Evolutionary conservation across 35 echinoderm and acorn worm species (phyloP), one percentile per base, ranked within the genome.

Genomic region (Patiria miniata): DNA sequence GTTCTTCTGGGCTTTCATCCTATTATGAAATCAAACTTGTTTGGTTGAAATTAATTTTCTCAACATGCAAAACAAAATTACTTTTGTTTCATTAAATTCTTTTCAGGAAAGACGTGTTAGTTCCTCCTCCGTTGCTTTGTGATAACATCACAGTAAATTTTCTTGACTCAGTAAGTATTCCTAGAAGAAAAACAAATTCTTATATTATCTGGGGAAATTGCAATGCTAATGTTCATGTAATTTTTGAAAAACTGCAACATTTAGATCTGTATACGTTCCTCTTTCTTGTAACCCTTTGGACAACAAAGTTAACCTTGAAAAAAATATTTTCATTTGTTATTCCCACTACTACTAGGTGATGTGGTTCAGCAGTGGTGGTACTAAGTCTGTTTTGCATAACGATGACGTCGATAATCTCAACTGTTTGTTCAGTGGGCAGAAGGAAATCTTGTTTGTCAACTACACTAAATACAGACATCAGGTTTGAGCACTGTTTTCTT

Each of bases 341-440:
- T n/a, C n/a, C n/a, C n/a, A n/a, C n/a, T n/a, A n/a, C n/a, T n/a
- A n/a, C n/a, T 81, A 97, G 95, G 91, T 97, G 0, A 89, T 97
- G 53, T 97, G 95, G 95, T 88, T 97, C 51, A 97, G 95, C 39
- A 85, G 83, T 52, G 95, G 95, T 7, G 95, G 95, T 58, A 94
- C 95, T 8, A 97, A 97, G 81, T 97, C 95, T 42, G 91, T 94
- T 0, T 73, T 97, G 16, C 95, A 97, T 34, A 91, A 91, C 61
- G 95, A 97, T 83, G 92, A 93, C 40, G 89, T 88, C 17, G 91
- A 97, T 28, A 97, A 97, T 54, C 93, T 97, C 56, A 97, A 97
- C 77, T 97, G 95, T 65, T 51, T 97, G 9, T 94, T 85, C 61
- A 97, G 95, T 61, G 95, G 95, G 16, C 86, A 82, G 29, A 97